phyloP scores from a whole-genome alignment of 2,888 invertebrate species.

The Neocrepidodera transversa region DNA sequence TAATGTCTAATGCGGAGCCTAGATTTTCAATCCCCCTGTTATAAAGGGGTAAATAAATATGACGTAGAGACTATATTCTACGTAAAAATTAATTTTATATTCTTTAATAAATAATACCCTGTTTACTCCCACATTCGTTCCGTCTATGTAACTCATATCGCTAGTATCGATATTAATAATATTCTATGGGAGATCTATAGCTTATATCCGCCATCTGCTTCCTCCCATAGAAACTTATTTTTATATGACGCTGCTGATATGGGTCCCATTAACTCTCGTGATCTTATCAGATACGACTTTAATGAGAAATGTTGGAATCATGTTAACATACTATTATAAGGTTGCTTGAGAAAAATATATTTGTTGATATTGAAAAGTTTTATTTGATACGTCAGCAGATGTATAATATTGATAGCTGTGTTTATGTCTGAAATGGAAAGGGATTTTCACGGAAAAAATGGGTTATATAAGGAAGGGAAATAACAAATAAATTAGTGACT shows the following conservation, averaged over 20 bases:
- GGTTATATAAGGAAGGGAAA: no score
- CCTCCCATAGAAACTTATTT: constrained; percentile 39
- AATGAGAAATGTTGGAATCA: constrained; percentile 22
- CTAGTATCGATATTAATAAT: constrained; percentile 6
- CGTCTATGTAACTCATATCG: not conserved
- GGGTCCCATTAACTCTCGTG: constrained; percentile 19
- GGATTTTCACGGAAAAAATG: no score
- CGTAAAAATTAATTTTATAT: no score
- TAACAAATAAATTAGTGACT: no score
- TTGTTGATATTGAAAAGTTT: constrained; percentile 8
- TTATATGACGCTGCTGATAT: constrained; percentile 32
- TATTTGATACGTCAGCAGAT: not conserved
- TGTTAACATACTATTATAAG: constrained; percentile 16
- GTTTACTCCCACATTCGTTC: not conserved
- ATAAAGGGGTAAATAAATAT: no score
- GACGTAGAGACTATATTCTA: no score
- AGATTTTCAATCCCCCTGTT: no score
- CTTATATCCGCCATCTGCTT: constrained; percentile 35
- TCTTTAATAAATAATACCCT: not conserved
- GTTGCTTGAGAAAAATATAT: constrained; percentile 7
- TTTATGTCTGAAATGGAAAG: not conserved
- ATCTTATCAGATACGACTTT: constrained; percentile 34
- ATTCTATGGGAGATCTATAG: not conserved
- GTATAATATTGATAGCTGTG: not conserved
- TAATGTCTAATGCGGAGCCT: no score